A percentile compares a stretch with the other conserved stretches of the same genome.
These are phyloP conservation scores for Cylindroiulus punctatus DNA, from an alignment of 2,888 invertebrate genomes.

Conservation along the genomic window DNA sequence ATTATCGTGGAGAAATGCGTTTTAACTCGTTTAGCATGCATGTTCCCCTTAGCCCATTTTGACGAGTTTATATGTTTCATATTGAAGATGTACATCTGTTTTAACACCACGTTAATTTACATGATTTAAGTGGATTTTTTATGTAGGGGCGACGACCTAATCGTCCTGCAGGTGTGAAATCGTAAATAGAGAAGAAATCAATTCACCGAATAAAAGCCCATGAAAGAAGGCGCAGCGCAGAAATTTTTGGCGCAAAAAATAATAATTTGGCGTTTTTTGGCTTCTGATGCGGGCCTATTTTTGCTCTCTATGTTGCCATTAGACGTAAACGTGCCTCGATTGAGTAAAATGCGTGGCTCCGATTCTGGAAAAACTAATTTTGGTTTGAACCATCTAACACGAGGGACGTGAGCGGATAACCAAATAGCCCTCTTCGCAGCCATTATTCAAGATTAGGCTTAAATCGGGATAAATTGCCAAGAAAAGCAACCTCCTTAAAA, in stretches of 20 bases:
- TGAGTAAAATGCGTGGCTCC: constrained; percentile 5
- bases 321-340: constrained; percentile 6
- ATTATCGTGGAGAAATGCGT: no score
- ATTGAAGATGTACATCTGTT: no score
- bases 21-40: no score
- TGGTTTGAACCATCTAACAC: constrained; percentile 26
- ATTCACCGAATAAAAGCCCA: background rate
- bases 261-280: constrained; percentile 2
- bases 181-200: background rate
- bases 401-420: constrained; percentile 16
- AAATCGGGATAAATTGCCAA: background rate
- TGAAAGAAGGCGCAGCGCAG: background rate
- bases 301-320: constrained; percentile 27
- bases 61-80: no score
- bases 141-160: no score
- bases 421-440: background rate
- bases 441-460: constrained; percentile 32
- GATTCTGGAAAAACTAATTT: constrained; percentile 29
- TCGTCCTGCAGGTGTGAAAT: background rate
- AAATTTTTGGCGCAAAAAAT: background rate
- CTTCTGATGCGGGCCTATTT: background rate
- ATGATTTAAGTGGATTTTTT: no score
- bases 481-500: no score
- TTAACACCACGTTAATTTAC: no score
- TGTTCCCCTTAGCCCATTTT: no score